These are phyloP conservation scores for Lottia scabra DNA, from an alignment of 2,888 invertebrate species.

Conservation along the genomic window DNA sequence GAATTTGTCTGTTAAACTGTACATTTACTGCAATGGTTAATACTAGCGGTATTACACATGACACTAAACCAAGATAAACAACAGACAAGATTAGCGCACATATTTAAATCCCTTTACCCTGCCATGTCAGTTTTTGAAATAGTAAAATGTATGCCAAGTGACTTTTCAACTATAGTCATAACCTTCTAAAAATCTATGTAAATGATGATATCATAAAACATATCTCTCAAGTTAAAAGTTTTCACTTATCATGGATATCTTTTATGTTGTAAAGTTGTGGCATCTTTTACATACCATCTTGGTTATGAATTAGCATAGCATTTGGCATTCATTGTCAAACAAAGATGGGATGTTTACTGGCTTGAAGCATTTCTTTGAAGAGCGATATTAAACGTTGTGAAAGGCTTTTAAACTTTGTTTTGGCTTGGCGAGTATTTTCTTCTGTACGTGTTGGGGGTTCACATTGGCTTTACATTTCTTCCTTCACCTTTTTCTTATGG, in stretches of 20 bases:
- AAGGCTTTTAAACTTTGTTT: slow-evolving; percentile 15
- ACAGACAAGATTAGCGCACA: no score
- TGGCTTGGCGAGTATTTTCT: slow-evolving; percentile 12
- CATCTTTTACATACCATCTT: slow-evolving; percentile 9
- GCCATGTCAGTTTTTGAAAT: no score
- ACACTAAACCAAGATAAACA: no score
- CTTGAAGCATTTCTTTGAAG: slow-evolving; percentile 12
- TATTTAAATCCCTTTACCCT: no score
- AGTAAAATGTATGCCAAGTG: no score
- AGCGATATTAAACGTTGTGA: slow-evolving; percentile 5
- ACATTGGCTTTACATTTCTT: background rate
- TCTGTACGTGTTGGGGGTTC: background rate
- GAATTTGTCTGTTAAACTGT: no score
- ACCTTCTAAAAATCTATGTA: no score
- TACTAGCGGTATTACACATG: no score
- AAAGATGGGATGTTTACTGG: slow-evolving; percentile 6
- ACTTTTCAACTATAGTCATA: no score
- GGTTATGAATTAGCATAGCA: background rate
- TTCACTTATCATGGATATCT: background rate
- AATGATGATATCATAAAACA: background rate
- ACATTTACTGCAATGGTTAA: no score
- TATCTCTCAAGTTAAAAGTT: background rate
- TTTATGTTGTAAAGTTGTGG: slow-evolving; percentile 8
- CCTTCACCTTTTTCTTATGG: background rate
- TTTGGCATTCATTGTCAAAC: slow-evolving; percentile 7